Evolutionary conservation across 2,888 invertebrate genomes (phyloP).

Genomic region (Chydorus sphaericus): DNA sequence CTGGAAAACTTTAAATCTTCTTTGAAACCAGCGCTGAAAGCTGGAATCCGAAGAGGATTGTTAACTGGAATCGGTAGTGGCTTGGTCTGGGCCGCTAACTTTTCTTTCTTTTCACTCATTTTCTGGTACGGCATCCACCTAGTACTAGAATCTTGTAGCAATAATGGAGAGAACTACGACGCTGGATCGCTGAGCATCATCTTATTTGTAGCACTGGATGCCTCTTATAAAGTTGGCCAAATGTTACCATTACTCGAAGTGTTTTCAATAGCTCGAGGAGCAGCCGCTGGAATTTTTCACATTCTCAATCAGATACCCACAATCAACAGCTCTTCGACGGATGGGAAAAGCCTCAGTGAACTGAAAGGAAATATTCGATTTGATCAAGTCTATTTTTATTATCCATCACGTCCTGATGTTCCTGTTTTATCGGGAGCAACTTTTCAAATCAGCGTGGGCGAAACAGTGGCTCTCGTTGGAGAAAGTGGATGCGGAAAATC

Average conservation of each 20-base stretch:
- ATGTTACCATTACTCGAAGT: conserved; percentile 60
- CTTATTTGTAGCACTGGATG: conserved; percentile 62
- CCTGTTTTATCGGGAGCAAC: conserved; percentile 21
- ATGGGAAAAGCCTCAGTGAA: conserved; percentile 40
- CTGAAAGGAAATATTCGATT: conserved; percentile 30
- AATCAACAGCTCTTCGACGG: conserved; percentile 50
- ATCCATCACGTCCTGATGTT: conserved; percentile 32
- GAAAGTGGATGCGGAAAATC: conserved; percentile 29
- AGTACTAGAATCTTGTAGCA: conserved; percentile 19
- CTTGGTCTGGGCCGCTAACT: conserved; percentile 58
- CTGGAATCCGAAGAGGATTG: conserved; percentile 53
- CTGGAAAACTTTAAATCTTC: conserved; percentile 45
- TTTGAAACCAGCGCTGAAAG: conserved; percentile 42
- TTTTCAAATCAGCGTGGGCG: conserved; percentile 3
- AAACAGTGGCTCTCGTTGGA: conserved; percentile 24
- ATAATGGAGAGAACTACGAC: conserved; percentile 20
- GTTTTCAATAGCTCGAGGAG: conserved; percentile 50
- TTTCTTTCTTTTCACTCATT: conserved; percentile 57
- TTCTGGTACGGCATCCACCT: conserved; percentile 63
- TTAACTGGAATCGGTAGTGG: conserved; percentile 55
- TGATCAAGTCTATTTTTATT: conserved; percentile 30
- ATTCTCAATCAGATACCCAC: conserved; percentile 54
- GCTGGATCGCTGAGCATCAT: conserved; percentile 26
- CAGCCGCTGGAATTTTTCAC: conserved; percentile 53
- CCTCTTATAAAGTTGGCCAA: conserved; percentile 60